phyloP scores from a whole-genome alignment of 2,113 vertebrate species.

The Austrofundulus limnaeus region DNA sequence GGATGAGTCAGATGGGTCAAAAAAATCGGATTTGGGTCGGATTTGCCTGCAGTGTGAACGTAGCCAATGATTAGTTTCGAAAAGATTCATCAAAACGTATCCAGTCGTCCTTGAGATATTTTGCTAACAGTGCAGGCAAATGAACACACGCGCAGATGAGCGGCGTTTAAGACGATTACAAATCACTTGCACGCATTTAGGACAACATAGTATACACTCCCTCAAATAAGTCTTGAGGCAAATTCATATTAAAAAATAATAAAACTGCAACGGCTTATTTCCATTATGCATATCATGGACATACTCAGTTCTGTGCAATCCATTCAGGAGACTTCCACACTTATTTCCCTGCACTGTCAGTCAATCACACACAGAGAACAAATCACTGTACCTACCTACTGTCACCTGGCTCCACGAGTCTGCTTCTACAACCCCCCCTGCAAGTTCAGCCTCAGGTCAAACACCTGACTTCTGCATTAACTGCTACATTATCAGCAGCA shows the following conservation, averaged over 20 bases:
- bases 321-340: constrained; percentile 37
- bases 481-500: constrained; percentile 11
- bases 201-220: constrained; percentile 3
- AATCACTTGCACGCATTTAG: not conserved
- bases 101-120: no score
- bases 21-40: no score
- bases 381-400: constrained; percentile 26
- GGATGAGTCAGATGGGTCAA: no score
- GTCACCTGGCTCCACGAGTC: constrained; percentile 49
- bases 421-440: constrained; percentile 43
- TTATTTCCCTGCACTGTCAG: constrained; percentile 52
- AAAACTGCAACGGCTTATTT: constrained; percentile 6
- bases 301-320: constrained; percentile 30
- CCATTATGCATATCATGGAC: constrained; percentile 12
- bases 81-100: no score
- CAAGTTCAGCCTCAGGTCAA: constrained; percentile 67
- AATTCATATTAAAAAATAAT: not conserved
- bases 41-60: no score
- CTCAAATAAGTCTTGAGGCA: not conserved
- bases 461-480: constrained; percentile 37
- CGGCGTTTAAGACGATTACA: not conserved
- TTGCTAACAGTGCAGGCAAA: no score
- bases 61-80: no score
- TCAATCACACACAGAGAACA: constrained; percentile 17
- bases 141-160: no score